Evolutionary conservation across 2,113 vertebrate species (phyloP), one percentile per base, ranked within the genome.

Genomic region (Phyllopteryx taeniolatus): DNA sequence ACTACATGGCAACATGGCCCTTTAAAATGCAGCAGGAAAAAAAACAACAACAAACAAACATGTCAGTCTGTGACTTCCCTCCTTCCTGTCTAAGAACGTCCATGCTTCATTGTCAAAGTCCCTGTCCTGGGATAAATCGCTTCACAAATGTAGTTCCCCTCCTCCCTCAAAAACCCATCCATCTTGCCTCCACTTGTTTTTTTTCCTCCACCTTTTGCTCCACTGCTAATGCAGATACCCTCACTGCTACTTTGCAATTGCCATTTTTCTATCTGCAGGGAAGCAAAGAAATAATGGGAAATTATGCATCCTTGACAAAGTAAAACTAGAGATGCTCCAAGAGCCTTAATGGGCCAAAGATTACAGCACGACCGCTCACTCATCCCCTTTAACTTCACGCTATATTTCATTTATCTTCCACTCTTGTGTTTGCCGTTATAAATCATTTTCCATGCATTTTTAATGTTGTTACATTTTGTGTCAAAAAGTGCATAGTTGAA

Each of bases 321-420:
- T 72, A 71, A 78, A 87, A 83, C 74, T 71, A 70, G 49, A 64
- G 77, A 63, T 42, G 65, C 70, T 59, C 47, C 46, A 86, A 77
- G 79, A 80, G 53, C 73, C 69, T 76, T 83, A 81, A 86, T 79
- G 80, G 80, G 82, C 66, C 53, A 71, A 68, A 83, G 51, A 85
- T 62, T 66, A 72, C 78, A 76, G 67, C 61, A 43, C 51, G 56
- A 67, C 72, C 76, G 76, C 53, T 70, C 67, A 71, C 35, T 20
- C 22, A 43, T 1, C 57, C 60, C 54, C 59, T 57, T 72, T 27
- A 35, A 46, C 69, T 71, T 65, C 43, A 68, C 67, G 72, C 71
- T 69, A 14, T 61, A 63, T 67, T 72, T 73, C 68, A 79, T 83
- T 81, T 83, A 75, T 85, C 70, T 72, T 75, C 73, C 7, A 31